phyloP scores from a whole-genome alignment of 2,797 vertebrate species.

The Poecilia velifera region DNA sequence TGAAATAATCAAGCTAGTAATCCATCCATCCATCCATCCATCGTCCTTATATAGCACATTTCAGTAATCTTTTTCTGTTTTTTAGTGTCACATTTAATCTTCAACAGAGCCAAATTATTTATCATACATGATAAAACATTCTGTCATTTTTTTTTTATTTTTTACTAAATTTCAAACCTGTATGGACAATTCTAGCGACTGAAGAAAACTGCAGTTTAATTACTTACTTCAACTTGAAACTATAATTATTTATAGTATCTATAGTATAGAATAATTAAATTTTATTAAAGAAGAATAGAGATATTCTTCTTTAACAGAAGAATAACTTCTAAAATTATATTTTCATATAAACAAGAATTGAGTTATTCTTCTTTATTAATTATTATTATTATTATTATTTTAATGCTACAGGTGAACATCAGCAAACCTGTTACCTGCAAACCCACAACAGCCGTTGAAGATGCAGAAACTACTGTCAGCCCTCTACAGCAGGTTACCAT shows the following conservation, averaged over 20 bases:
- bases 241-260: no score
- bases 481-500: not conserved
- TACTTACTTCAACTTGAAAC: not conserved
- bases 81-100: constrained; percentile 9
- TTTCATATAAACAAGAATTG: no score
- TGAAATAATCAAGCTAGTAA: constrained; percentile 15
- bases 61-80: constrained; percentile 5
- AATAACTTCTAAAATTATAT: no score
- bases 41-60: no score
- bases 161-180: not conserved
- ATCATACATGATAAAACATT: not conserved
- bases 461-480: not conserved
- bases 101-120: not conserved
- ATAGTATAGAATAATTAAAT: no score
- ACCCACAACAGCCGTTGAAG: not conserved
- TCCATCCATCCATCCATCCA: no score
- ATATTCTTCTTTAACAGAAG: not conserved
- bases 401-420: not conserved
- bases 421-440: not conserved
- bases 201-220: not conserved
- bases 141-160: not conserved
- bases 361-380: not conserved
- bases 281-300: not conserved
- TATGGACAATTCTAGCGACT: not conserved
- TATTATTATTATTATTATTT: no score